These are phyloP conservation scores for Leucophenga varia DNA, from an alignment of 1,140 invertebrate species.

Conservation along the genomic window DNA sequence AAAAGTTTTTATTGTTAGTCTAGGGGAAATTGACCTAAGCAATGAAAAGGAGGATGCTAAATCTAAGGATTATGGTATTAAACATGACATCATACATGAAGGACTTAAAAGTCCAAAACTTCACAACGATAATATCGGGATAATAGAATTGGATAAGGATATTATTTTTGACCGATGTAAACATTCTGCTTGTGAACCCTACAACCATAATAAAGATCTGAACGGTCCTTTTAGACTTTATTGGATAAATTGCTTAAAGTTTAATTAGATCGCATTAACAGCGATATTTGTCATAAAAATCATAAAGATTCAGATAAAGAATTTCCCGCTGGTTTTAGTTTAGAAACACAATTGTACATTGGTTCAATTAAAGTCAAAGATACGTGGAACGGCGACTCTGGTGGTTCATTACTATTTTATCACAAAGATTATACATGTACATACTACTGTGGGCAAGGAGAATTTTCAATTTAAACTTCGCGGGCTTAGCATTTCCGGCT, in stretches of 20 bases:
- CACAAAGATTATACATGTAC: conserved; percentile 14
- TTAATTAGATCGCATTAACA: conserved; percentile 30
- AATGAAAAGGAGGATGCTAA: conserved; percentile 10
- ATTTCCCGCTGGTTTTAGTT: conserved; percentile 55
- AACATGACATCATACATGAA: conserved; percentile 11
- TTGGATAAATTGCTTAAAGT: conserved; percentile 58
- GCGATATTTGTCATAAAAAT: conserved; percentile 43
- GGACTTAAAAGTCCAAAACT: conserved; percentile 5
- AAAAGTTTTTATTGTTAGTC: conserved; percentile 9
- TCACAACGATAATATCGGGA: conserved; percentile 22
- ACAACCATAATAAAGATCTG: background rate
- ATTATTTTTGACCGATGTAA: conserved; percentile 16
- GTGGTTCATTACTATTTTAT: conserved; percentile 20
- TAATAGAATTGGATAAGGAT: conserved; percentile 9
- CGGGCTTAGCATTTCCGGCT: too few species aligned
- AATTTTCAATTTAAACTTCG: too few species aligned
- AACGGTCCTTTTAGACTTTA: background rate
- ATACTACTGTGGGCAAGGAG: too few species aligned
- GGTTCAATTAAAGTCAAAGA: conserved; percentile 58
- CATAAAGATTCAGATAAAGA: conserved; percentile 24
- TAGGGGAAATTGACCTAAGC: conserved; percentile 15
- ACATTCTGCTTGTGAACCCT: conserved; percentile 19
- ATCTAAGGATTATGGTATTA: conserved; percentile 10
- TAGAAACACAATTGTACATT: conserved; percentile 64
- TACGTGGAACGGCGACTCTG: conserved; percentile 38